These are phyloP conservation scores for Zapus hudsonius DNA, from an alignment of 2,113 vertebrate genomes.

Conservation along the genomic window DNA sequence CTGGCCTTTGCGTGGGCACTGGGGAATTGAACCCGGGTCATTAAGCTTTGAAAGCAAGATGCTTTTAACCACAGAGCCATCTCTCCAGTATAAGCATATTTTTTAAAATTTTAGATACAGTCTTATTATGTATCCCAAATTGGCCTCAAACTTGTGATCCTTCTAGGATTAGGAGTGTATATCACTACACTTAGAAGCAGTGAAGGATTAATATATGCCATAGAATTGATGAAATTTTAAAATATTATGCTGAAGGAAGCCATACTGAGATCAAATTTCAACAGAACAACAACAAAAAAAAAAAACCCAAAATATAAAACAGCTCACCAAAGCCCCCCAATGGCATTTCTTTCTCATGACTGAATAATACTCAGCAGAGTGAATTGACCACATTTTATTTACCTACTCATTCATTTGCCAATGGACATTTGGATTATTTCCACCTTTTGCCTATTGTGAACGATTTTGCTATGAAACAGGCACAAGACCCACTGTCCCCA, in stretches of 20 bases:
- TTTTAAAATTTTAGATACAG: not conserved
- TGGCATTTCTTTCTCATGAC: not conserved
- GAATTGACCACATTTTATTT: not conserved
- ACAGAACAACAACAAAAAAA: not conserved
- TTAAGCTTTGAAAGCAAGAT: too few relatives aligned
- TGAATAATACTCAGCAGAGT: not conserved
- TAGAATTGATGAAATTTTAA: not conserved
- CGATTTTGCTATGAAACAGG: not conserved
- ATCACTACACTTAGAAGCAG: too few relatives aligned
- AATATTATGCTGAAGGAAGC: not conserved
- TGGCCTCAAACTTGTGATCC: not conserved
- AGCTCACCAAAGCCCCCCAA: too few relatives aligned
- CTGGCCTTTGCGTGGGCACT: too few relatives aligned
- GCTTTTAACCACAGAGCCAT: too few relatives aligned
- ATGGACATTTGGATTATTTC: not conserved
- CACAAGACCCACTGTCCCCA: not conserved
- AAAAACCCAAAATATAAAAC: too few relatives aligned
- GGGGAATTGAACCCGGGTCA: too few relatives aligned
- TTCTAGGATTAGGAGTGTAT: not conserved
- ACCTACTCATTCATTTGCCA: not conserved
- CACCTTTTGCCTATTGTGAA: not conserved
- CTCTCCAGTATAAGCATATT: too few relatives aligned
- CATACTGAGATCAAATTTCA: not conserved
- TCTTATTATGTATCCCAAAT: not conserved
- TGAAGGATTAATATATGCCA: not conserved